Conservation (phyloP, 2,888 invertebrate genomes). For the Tineola bisselliella region DNA sequence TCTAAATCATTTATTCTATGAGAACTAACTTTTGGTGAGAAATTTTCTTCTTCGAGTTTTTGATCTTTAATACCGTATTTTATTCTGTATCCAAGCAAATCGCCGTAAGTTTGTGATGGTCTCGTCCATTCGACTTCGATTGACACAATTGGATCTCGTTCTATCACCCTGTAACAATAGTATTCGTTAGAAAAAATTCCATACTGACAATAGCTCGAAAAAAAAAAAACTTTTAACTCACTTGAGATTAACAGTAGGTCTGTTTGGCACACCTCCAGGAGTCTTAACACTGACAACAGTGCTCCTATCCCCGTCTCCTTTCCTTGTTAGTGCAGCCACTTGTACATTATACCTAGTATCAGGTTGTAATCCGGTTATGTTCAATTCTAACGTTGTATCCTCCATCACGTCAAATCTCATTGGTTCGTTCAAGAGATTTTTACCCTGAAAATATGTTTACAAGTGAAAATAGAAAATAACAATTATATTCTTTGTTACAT, state of each 20-base stretch:
- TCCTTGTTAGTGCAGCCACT: slow-evolving; percentile 94
- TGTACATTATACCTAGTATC: slow-evolving; percentile 94
- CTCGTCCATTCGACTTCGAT: slow-evolving; percentile 93
- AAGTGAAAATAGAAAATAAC: too few relatives aligned
- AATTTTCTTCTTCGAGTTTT: slow-evolving; percentile 75
- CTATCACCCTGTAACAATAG: slow-evolving; percentile 73
- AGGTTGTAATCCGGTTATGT: slow-evolving; percentile 90
- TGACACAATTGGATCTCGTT: slow-evolving; percentile 86
- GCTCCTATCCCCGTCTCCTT: slow-evolving; percentile 96
- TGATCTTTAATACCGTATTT: slow-evolving; percentile 89
- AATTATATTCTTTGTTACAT: too few relatives aligned
- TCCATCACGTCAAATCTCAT: slow-evolving; percentile 88
- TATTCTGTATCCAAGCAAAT: slow-evolving; percentile 85
- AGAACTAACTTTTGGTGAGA: slow-evolving; percentile 73
- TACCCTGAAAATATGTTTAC: slow-evolving; percentile 69
- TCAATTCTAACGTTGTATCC: slow-evolving; percentile 78
- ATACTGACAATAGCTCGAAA: background rate
- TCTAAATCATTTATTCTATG: slow-evolving; percentile 84
- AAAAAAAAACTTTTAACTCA: slow-evolving; percentile 39
- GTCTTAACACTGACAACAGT: slow-evolving; percentile 86
- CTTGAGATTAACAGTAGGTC: slow-evolving; percentile 84
- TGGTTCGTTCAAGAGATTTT: slow-evolving; percentile 85
- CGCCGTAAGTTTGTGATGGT: slow-evolving; percentile 90
- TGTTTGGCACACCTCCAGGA: slow-evolving; percentile 91
- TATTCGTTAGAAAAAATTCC: background rate